Percentiles rank a stretch among this genome's conserved stretches.
phyloP scores from a whole-genome alignment of 2,797 vertebrate species.

The Esox masquinongy region DNA sequence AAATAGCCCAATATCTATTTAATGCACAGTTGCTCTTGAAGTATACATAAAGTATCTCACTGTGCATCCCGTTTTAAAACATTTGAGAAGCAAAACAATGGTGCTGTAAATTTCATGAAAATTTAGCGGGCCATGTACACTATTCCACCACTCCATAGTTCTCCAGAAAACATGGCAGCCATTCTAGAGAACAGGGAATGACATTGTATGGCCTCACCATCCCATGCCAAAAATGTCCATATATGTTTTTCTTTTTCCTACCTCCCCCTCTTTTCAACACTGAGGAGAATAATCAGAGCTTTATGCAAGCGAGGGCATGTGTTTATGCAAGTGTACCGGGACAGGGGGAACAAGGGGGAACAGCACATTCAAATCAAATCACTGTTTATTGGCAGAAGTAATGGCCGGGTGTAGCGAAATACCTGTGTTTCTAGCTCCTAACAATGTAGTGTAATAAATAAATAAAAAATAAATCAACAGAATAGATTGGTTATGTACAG shows the following conservation, averaged over 20 bases:
- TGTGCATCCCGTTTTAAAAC: constrained; percentile 17
- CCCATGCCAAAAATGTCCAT: constrained; percentile 42
- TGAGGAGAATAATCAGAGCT: constrained; percentile 42
- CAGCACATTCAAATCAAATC: too few relatives aligned
- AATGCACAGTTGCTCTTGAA: not conserved
- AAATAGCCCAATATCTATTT: not conserved
- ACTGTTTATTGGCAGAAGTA: too few relatives aligned
- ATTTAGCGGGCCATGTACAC: constrained; percentile 24
- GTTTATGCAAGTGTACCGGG: constrained; percentile 45
- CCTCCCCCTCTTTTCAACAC: constrained; percentile 22
- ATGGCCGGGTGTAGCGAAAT: too few relatives aligned
- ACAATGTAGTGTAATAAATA: too few relatives aligned
- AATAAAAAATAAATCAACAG: too few relatives aligned
- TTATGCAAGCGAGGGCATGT: constrained; percentile 30
- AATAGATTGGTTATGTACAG: too few relatives aligned
- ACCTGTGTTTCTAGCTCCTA: too few relatives aligned
- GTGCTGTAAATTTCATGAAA: not conserved
- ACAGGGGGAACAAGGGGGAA: not conserved
- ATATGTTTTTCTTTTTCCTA: constrained; percentile 42
- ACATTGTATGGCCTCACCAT: constrained; percentile 32
- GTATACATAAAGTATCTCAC: not conserved
- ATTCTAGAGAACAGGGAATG: constrained; percentile 45
- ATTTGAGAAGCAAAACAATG: constrained; percentile 7
- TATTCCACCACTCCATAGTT: constrained; percentile 37
- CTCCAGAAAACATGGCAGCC: constrained; percentile 28